Base-by-base conservation (phyloP, 2,113 vertebrate genomes). In the Hydrochoerus hydrochaeris region DNA sequence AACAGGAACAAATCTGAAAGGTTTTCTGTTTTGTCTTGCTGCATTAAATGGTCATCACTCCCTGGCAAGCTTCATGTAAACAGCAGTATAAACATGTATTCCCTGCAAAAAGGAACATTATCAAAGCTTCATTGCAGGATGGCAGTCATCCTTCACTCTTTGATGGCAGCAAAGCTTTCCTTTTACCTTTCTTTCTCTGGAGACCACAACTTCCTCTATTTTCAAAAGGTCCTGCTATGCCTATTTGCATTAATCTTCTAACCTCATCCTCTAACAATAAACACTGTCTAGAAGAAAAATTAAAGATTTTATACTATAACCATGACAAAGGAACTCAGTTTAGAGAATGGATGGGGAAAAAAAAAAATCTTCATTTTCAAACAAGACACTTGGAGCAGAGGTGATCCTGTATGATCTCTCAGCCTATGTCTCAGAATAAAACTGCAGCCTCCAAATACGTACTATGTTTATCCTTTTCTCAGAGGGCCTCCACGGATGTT, bases 311-410 rank as follows among this genome's bases (percentile, higher is more conserved):
- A 86, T 57, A 92, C 30, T 41, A 16, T 35, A 58, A 87, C 20
- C 12, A 17, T 11, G 12, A 77, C 67, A 65, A 41, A 86, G 13
- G 26, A n/a, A 82, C 12, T 32, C 26, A 93, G 62, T 65, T 80
- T 52, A 58, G 77, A 90, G 62, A 77, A 22, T 22, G 6, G 19
- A 63, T 41, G 54, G 91, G 73, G 7, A 52, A 52, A 52, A 14
- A 77, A 89, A 10, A 14, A 77, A 89, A 10, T 35, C 60, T 88
- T 85, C 57, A 20, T 80, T 60, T 91, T 90, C 52, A 93, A 95
- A 92, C 8, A 41, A 95, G 46, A 94, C 3, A 38, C 30, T 38
- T 67, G 20, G 3, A 4, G 11, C 1, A 1, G 3, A 24, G 20
- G 3, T 22, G 60, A 83, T 0, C 69, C 7, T 44, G 54, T 16